Base-by-base conservation (phyloP, 1,140 invertebrate species). In the Drosophila biarmipes region DNA sequence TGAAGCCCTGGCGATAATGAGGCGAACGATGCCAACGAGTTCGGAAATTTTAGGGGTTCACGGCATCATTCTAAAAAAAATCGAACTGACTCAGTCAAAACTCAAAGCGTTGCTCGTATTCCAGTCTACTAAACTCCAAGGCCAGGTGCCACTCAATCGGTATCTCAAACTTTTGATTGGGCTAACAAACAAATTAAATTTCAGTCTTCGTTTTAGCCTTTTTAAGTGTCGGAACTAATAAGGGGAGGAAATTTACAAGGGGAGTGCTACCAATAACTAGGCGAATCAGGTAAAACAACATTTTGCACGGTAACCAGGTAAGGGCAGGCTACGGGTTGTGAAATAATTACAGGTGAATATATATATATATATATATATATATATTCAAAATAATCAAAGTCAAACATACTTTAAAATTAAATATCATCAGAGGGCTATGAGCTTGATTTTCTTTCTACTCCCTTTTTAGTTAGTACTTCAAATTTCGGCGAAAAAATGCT, bases 261-360 rank as follows among this genome's bases (percentile, higher is more conserved):
- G n/a, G 37, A 43, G 21, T 38, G 51, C 34, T 56, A 56, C 34
- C 24, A 72, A 53, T 67, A 75, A 75, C 73, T 67, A 75, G 73
- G 61, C 73, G 75, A 75, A 75, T 75, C 72, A 75, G 72, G 12
- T 53, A 14, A 24, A 64, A 67, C 19, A 49, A 31, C 38, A 67
- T 19, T 46, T 12, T 42, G 35, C 42, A 53, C 38, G 51, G 19
- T 49, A 24, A 56, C 40, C 68, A 73, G 61, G 40, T 48, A 48
- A 61, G 61, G 49, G 34, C 27, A 34, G 31, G 37, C 27, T 53
- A 46, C 43, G 64, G 62, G 72, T 75, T n/a, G n/a, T n/a, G n/a
- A n/a, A n/a, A 54, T 10, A 6, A 21, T 38, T 55, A 21, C 12
- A 51, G 15, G 19, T 21, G 40, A 29, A 67, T 7, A 27, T 34